A percentile compares a stretch with the other conserved stretches of the same genome.
phyloP scores from a whole-genome alignment of 2,797 vertebrate genomes.

The Prionace glauca region DNA sequence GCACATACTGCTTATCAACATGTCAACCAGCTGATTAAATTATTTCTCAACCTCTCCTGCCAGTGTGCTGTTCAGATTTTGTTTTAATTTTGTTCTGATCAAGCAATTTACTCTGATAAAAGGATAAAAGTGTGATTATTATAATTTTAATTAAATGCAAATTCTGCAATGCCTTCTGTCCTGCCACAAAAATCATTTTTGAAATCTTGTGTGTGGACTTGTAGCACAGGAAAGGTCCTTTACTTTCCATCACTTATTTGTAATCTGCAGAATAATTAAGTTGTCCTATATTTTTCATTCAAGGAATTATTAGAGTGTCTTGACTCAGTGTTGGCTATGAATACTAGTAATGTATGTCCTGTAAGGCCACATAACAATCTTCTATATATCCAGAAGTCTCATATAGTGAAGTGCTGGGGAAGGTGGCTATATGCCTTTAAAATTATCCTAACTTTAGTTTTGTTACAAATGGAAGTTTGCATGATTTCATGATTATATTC shows the following conservation, averaged over 20 bases:
- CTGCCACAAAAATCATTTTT: neutral
- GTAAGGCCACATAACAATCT: neutral
- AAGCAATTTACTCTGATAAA: neutral
- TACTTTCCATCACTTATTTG: neutral
- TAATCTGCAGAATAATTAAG: neutral
- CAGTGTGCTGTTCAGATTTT: neutral
- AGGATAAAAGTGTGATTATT: neutral
- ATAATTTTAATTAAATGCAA: neutral
- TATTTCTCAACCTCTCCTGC: neutral
- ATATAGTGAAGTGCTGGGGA: neutral
- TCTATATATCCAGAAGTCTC: neutral
- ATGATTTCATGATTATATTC: neutral
- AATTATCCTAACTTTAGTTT: neutral
- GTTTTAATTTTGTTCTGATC: neutral
- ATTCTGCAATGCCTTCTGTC: neutral
- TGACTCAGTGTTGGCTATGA: neutral
- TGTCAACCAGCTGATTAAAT: neutral
- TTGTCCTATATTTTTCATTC: neutral
- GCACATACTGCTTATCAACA: neutral
- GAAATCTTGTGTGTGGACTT: neutral
- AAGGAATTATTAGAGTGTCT: neutral
- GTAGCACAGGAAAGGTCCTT: neutral
- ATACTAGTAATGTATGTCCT: neutral
- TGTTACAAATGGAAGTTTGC: neutral
- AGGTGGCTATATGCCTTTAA: neutral